Percentiles rank a stretch among this genome's conserved stretches.
These are phyloP conservation scores for Drosophila obscura DNA, from an alignment of 1,140 invertebrate genomes.

Conservation along the genomic window DNA sequence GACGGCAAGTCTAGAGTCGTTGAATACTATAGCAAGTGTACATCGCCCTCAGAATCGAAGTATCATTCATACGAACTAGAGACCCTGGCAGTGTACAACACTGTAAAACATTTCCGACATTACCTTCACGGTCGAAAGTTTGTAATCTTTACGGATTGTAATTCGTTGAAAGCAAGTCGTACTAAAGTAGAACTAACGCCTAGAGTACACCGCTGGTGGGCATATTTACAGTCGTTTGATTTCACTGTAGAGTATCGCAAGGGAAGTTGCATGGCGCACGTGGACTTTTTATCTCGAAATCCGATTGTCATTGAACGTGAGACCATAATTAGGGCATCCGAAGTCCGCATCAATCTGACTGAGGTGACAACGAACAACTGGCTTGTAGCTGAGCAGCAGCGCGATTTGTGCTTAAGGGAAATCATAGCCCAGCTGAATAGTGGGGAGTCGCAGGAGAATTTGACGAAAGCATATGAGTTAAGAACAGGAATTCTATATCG, in stretches of 20 bases:
- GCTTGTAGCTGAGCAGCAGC: conserved; percentile 7
- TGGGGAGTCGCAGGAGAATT: too few relatives aligned
- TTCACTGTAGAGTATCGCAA: too few relatives aligned
- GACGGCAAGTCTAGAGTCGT: too few relatives aligned
- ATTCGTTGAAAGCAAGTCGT: too few relatives aligned
- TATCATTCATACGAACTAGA: conserved; percentile 17
- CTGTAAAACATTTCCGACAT: neutral
- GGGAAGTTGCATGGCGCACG: neutral
- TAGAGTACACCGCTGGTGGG: too few relatives aligned
- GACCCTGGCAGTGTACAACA: conserved; percentile 20
- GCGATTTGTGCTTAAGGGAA: neutral
- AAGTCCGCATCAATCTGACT: neutral
- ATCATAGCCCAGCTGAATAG: conserved; percentile 1
- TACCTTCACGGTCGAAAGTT: too few relatives aligned
- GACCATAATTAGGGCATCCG: too few relatives aligned
- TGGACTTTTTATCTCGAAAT: neutral
- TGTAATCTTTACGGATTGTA: too few relatives aligned
- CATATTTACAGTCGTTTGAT: too few relatives aligned
- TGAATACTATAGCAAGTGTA: too few relatives aligned
- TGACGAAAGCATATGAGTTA: conserved; percentile 5
- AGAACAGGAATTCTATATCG: neutral
- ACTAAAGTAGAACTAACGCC: too few relatives aligned
- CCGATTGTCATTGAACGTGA: neutral
- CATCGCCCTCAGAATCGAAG: too few relatives aligned
- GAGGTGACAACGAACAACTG: conserved; percentile 4